Conservation (phyloP, 1,140 invertebrate genomes). For the Hypsibius dujardini region DNA sequence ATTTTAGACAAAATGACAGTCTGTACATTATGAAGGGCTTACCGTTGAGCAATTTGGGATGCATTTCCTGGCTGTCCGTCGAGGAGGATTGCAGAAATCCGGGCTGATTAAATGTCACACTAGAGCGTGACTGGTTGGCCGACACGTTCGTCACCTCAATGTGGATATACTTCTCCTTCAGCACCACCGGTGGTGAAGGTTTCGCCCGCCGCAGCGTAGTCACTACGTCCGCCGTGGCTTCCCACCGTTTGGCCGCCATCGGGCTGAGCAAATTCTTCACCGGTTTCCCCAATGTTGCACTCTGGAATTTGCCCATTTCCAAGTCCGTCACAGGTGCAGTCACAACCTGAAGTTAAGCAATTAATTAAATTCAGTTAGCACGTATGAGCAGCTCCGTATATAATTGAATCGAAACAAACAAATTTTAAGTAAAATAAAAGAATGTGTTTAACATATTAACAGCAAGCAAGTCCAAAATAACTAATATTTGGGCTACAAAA, state of each 20-base stretch:
- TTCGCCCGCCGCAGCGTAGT: background rate
- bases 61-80: background rate
- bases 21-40: background rate
- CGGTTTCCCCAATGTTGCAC: conserved; percentile 8
- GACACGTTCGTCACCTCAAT: background rate
- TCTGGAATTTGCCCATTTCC: background rate
- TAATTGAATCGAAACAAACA: no score
- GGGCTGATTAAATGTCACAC: background rate
- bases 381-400: no score
- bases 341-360: background rate
- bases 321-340: background rate
- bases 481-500: no score
- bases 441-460: no score
- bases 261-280: background rate
- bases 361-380: no score
- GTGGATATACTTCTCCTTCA: conserved; percentile 6
- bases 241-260: background rate
- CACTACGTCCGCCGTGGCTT: background rate
- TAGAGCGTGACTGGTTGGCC: background rate
- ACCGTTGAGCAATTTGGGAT: conserved; percentile 1
- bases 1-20: no score
- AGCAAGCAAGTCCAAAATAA: no score
- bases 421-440: no score
- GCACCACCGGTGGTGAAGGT: background rate
- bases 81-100: background rate